Conservation (phyloP, 1,140 invertebrate genomes). For the Archivesica marissinica region DNA sequence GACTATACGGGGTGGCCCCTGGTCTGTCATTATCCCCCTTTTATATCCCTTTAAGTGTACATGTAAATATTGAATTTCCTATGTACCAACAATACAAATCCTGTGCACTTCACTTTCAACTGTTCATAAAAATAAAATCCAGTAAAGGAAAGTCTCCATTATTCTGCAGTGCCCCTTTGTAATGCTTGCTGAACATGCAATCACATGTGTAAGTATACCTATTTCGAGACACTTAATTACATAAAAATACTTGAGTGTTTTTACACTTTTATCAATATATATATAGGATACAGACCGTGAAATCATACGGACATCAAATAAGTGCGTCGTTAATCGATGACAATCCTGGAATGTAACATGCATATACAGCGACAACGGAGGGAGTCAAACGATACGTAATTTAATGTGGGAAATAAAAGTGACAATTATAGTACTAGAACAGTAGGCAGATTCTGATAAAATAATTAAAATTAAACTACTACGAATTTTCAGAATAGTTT, state of each 20-base stretch:
- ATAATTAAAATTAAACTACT: no score
- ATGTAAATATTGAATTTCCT: slow-evolving; percentile 41
- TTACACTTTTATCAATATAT: neutral
- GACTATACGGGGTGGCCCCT: neutral
- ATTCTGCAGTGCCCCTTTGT: no score
- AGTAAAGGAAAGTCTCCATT: no score
- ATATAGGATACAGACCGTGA: neutral
- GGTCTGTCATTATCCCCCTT: slow-evolving; percentile 1
- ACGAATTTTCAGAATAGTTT: no score
- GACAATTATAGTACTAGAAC: slow-evolving; percentile 21
- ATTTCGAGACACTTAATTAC: neutral
- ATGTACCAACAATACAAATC: neutral
- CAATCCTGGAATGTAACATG: slow-evolving; percentile 3
- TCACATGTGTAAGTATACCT: no score
- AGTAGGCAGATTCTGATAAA: neutral
- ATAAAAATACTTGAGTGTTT: neutral
- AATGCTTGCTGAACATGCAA: neutral
- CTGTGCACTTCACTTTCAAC: neutral
- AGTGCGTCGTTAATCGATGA: neutral
- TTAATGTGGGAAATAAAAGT: slow-evolving; percentile 21
- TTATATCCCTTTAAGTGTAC: slow-evolving; percentile 39
- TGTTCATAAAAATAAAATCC: no score
- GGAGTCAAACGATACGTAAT: neutral
- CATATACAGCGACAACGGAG: neutral
- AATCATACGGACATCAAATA: neutral